Conservation (phyloP, 2,113 vertebrate genomes). For the Alces alces region DNA sequence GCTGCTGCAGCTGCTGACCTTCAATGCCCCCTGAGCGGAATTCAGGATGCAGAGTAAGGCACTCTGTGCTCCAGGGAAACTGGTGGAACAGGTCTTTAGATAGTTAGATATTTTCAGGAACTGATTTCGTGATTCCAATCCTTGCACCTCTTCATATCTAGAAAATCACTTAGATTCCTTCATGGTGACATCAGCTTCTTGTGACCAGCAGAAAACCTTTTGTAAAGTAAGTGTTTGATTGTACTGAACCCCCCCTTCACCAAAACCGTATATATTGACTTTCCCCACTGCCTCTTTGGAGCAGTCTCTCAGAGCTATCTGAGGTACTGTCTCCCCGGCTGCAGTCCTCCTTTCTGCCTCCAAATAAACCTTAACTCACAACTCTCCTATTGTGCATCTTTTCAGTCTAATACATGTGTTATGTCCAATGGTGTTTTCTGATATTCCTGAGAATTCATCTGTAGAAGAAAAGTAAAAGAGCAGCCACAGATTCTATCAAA, state of each 20-base stretch:
- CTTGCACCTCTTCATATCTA: background rate
- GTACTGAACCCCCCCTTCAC: background rate
- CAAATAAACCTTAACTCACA: background rate
- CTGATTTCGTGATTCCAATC: background rate
- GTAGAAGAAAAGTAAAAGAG: background rate
- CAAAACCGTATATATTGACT: background rate
- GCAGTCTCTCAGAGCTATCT: background rate
- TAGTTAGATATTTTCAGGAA: background rate
- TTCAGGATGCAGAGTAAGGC: background rate
- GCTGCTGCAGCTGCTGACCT: background rate
- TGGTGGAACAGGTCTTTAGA: background rate
- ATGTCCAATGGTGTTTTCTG: background rate
- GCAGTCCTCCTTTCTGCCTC: background rate
- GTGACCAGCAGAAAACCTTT: background rate
- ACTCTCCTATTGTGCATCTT: background rate
- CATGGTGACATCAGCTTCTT: background rate
- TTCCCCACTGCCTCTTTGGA: background rate
- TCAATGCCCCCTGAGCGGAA: background rate
- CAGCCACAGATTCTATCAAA: background rate
- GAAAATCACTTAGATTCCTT: background rate
- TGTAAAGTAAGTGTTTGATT: background rate
- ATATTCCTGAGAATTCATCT: background rate
- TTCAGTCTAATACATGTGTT: background rate
- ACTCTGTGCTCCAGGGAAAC: background rate
- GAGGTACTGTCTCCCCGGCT: fast-evolving